Evolutionary conservation across 2,888 invertebrate genomes (phyloP), one percentile per base, ranked within the genome.

Genomic region (Allygus modestus): DNA sequence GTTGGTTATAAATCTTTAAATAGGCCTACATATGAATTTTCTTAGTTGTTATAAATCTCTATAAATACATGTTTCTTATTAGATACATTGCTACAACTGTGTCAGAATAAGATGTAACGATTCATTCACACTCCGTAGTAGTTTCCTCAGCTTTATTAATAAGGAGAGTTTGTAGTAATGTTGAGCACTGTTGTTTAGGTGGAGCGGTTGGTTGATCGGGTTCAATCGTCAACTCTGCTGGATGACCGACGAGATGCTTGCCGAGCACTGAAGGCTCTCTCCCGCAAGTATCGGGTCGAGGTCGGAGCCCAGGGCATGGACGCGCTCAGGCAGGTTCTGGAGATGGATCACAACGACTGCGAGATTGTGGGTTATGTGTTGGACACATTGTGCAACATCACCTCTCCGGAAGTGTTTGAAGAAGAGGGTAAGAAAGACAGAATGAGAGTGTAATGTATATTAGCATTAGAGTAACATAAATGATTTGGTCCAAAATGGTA

Each of bases 231-330:
- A 0, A 98, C 98, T 0, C 91, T 99, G 65, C 91, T 99, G 46
- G 98, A 99, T 90, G 99, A 99, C 90, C 93, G 99, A 58, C 92
- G 99, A 88, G 99, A 99, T 94, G 99, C 99, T 0, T 97, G 99
- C 88, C 93, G 99, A 86, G 98, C 98, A 0, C 94, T 99, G 15
- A 97, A 97, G 90, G 97, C 97, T 0, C 91, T 97, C 87, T 97
- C 97, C 0, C 93, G 96, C 89, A 98, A 97, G 89, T 98, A 97
- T 90, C 94, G 99, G 0, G 94, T 99, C 33, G 98, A 99, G 91
- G 99, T 99, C 46, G 99, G 99, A 4, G 98, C 98, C 0, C 96
- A 96, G 88, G 96, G 97, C 89, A 94, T 99, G 96, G 92, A 96
- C 90, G 96, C 96, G 86, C 90, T 96, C 83, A 89, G 91, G 0